Conservation (phyloP, 1,140 invertebrate genomes). For the Atta texana region DNA sequence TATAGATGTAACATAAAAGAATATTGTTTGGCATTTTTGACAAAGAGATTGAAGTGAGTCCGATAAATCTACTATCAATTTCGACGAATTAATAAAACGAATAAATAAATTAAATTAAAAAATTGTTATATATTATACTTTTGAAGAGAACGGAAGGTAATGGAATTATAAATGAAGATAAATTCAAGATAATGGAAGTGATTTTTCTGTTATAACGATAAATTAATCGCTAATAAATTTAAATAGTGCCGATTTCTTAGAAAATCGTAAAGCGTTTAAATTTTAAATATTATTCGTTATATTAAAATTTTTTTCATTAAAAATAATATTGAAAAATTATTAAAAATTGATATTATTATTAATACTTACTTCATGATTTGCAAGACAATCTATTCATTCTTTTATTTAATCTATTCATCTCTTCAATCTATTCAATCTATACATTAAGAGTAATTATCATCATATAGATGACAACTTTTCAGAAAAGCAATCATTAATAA, state of each 20-base stretch:
- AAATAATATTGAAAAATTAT: background rate
- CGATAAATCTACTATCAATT: no score
- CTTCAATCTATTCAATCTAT: background rate
- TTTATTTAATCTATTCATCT: background rate
- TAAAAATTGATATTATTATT: background rate
- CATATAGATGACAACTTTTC: background rate
- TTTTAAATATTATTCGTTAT: background rate
- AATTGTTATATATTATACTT: background rate
- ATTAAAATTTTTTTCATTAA: no score
- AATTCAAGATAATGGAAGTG: background rate
- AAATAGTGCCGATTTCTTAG: background rate
- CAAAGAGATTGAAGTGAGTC: no score
- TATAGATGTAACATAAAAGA: no score
- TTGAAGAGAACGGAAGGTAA: background rate
- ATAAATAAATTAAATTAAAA: background rate
- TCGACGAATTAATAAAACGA: background rate
- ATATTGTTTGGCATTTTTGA: no score
- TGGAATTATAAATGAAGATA: no score
- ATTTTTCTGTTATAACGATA: background rate
- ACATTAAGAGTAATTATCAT: background rate
- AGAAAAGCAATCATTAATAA: background rate
- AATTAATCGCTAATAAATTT: background rate
- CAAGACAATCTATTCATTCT: background rate
- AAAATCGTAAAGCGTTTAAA: background rate
- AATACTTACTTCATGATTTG: slow-evolving; percentile 8